These are phyloP conservation scores for Etheostoma perlongum DNA, from an alignment of 2,797 vertebrate genomes.

Conservation along the genomic window DNA sequence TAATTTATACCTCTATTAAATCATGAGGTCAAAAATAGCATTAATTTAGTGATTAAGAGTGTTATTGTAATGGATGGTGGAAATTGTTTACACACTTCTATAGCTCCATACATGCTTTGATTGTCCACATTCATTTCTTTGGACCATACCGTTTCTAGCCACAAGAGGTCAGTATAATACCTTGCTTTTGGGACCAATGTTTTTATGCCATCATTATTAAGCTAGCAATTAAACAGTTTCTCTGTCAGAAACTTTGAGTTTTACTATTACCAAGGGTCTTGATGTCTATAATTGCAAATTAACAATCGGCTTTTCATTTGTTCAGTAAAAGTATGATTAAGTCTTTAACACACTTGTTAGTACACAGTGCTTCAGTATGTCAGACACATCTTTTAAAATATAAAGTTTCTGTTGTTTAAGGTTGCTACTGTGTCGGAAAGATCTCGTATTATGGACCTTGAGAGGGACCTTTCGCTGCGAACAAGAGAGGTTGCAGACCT, in stretches of 20 bases:
- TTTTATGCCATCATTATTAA: constrained; percentile 18
- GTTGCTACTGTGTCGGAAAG: constrained; percentile 98
- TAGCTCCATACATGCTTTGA: constrained; percentile 59
- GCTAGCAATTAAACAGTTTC: constrained; percentile 9
- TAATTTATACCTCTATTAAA: constrained; percentile 1
- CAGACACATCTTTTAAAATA: constrained; percentile 58
- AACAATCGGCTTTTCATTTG: not conserved
- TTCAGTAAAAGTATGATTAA: constrained; percentile 5
- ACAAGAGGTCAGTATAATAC: constrained; percentile 72
- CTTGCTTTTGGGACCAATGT: constrained; percentile 24
- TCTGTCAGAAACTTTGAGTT: not conserved
- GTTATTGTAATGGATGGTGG: constrained; percentile 9
- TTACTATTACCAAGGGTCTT: constrained; percentile 1
- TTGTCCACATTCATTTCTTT: constrained; percentile 58
- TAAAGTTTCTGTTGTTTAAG: constrained; percentile 80
- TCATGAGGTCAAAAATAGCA: not conserved
- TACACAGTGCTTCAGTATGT: constrained; percentile 12
- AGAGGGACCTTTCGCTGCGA: constrained; percentile 90
- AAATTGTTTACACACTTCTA: constrained; percentile 38
- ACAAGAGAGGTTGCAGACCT: constrained; percentile 91
- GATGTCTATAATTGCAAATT: constrained; percentile 4
- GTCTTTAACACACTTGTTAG: constrained; percentile 2
- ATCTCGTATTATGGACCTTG: constrained; percentile 97
- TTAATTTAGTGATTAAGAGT: not conserved
- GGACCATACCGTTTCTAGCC: constrained; percentile 50